Evolutionary conservation across 2,113 vertebrate genomes (phyloP), one percentile per base, ranked within the genome.

Genomic region (Mustelus asterias): DNA sequence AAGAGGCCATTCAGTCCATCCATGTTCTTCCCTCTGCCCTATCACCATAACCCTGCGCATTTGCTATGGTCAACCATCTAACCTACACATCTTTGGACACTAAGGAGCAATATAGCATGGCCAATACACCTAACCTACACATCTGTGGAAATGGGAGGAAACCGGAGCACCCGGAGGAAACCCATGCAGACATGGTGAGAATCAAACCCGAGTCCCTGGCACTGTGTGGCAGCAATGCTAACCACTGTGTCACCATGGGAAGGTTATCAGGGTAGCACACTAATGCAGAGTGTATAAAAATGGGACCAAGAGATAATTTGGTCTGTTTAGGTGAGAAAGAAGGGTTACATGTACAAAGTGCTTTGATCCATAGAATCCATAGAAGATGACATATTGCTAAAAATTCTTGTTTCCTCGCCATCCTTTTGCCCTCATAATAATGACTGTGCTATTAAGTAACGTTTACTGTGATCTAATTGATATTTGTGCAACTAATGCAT

Each of bases 401-500:
- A 88, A 67, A 65, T 65, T 41, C 18, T 65, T 20, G 33, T 44
- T 93, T 93, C 10, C 33, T 37, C 37, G 67, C n/a, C 0, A 37
- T 67, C 86, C 41, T 44, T 29, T 29, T 60, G 26, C 85, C 85
- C 58, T 90, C 5, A 33, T 58, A 60, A 63, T 89, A 60, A 58
- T 90, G 88, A 1, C 60, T 63, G 18, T 16, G 18, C 60, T 37
- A 33, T 67, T 65, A 65, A 20, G 33, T 37, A 65, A 18, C 41
- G 0, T 65, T 65, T 93, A 37, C 60, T 93, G n/a, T 83, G 37
- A 20, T 65, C 65, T 93, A 93, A 65, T n/a, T 22, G n/a, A 67
- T 93, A 93, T 67, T 37, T 16, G n/a, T 65, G 89, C 14, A 93
- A 44, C 37, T 93, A 37, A 37, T 93, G 89, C n/a, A 93, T 93